Base-by-base conservation (phyloP, 2,113 vertebrate genomes). In the Geococcyx californianus region DNA sequence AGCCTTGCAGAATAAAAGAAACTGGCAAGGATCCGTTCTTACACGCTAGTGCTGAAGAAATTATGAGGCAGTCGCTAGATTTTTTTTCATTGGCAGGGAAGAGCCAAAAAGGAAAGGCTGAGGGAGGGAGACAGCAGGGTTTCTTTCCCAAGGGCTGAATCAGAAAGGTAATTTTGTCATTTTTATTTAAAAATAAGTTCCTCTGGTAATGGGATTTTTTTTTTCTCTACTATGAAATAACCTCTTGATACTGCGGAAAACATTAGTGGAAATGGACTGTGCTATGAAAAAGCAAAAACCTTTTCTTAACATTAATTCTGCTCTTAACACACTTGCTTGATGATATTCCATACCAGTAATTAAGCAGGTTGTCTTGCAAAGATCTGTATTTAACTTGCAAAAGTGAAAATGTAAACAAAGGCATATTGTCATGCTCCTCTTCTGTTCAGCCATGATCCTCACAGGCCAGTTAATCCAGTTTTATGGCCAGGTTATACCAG, bases 401-500 rank as follows among this genome's bases (percentile, higher is more conserved):
- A 78, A 79, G 69, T 38, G 40, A 76, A 34, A 72, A 58, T n/a
- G 88, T 94, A 95, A 96, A 96, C 92, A 95, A 94, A 93, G 84
- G 88, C 86, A 62, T 89, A 87, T 88, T 96, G 92, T 78, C 20
- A 1, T 84, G 76, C n/a, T 89, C 52, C 85, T 94, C 88, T 95
- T 80, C 87, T 25, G 64, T 63, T 94, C 93, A 79, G 87, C 95
- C 89, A 76, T 95, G 93, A 94, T 94, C 94, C 94, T 97, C 9
- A 1, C 24, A 2, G 83, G 92, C 94, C 92, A 96, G 93, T 96
- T 96, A 96, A 97, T 96, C 94, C 96, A 96, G 92, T 96, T 97
- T 96, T 97, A 97, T 97, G 90, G 90, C 94, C 95, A 97, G 94
- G 95, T 96, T 95, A 95, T 84, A 85, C 95, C 94, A 82, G 77